Conservation (phyloP, 2,888 invertebrate genomes). For the Sesamia inferens region DNA sequence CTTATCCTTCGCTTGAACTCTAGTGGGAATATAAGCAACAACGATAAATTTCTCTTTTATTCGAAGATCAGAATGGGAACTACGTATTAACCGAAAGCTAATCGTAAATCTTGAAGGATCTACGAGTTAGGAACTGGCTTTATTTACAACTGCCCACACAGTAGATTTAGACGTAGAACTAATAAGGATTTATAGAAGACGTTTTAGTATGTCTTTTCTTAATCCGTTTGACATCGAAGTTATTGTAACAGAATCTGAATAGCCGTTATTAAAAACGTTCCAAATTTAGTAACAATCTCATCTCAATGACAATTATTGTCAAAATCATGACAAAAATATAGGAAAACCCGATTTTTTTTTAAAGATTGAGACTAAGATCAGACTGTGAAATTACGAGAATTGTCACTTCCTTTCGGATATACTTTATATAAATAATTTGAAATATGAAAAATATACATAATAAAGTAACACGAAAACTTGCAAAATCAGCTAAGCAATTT, state of each 20-base stretch:
- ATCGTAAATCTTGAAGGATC: constrained; percentile 59
- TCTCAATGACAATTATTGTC: too few species aligned
- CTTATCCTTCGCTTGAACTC: constrained; percentile 33
- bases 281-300: too few species aligned
- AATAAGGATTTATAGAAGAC: constrained; percentile 15
- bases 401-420: background rate
- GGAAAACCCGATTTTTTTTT: too few species aligned
- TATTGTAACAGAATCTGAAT: too few species aligned
- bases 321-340: too few species aligned
- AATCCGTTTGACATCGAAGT: too few species aligned
- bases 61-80: constrained; percentile 57
- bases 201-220: too few species aligned
- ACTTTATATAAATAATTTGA: background rate
- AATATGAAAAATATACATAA: background rate
- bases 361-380: too few species aligned
- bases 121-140: constrained; percentile 44
- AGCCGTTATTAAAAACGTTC: too few species aligned
- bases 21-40: constrained; percentile 56
- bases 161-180: constrained; percentile 21
- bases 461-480: background rate
- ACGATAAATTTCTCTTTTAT: constrained; percentile 59
- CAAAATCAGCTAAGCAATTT: background rate
- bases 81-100: constrained; percentile 54
- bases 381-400: background rate
- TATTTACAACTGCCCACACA: constrained; percentile 52